Conservation (phyloP, 2,888 invertebrate genomes). For the Idaea dimidiata region DNA sequence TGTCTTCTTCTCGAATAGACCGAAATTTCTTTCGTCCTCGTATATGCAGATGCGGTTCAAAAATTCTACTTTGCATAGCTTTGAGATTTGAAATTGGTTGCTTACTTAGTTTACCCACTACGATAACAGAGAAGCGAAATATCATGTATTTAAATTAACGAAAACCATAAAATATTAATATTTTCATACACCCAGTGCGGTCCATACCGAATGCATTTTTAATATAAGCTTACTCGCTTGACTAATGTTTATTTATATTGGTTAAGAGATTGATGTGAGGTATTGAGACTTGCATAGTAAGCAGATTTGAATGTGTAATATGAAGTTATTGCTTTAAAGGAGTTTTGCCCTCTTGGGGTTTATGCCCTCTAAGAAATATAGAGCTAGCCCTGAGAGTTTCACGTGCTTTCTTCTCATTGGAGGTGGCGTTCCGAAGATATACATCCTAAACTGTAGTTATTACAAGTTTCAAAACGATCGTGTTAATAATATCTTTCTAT, state of each 20-base stretch:
- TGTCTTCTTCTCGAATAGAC: too few relatives aligned
- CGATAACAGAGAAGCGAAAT: constrained; percentile 10
- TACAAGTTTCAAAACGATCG: too few relatives aligned
- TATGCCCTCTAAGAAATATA: neutral
- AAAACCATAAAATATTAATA: constrained; percentile 46
- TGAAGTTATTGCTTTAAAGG: neutral
- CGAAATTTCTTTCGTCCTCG: too few relatives aligned
- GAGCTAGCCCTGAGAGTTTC: too few relatives aligned
- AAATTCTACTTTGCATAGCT: too few relatives aligned
- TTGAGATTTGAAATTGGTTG: too few relatives aligned
- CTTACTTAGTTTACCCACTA: constrained; percentile 34
- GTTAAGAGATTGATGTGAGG: constrained; percentile 19
- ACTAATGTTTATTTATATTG: constrained; percentile 28
- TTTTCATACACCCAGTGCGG: constrained; percentile 27
- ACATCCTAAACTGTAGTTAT: too few relatives aligned
- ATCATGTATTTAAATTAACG: constrained; percentile 47
- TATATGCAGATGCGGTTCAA: too few relatives aligned
- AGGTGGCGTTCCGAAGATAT: too few relatives aligned
- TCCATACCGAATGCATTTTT: constrained; percentile 35
- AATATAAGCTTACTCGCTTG: constrained; percentile 27
- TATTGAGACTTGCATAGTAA: constrained; percentile 26
- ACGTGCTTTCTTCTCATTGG: too few relatives aligned
- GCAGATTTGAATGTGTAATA: constrained; percentile 9
- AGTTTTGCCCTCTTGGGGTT: constrained; percentile 5
- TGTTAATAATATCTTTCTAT: too few relatives aligned